Conservation (phyloP, 1,140 invertebrate genomes). For the Drosophila tropicalis region DNA sequence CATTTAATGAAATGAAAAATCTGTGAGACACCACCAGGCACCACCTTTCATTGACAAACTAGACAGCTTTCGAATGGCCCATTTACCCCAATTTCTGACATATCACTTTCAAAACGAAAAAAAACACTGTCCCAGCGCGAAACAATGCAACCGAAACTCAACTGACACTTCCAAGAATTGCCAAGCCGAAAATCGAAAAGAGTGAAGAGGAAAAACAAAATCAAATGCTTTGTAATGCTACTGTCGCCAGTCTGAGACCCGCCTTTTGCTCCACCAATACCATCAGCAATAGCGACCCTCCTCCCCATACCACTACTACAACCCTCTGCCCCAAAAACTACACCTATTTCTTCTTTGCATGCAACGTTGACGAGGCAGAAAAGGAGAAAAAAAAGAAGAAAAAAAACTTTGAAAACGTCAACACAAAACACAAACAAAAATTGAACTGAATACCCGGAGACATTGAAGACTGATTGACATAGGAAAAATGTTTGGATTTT, state of each 20-base stretch:
- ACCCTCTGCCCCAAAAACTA: constrained; percentile 8
- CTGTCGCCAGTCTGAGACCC: constrained; percentile 56
- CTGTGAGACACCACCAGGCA: not conserved
- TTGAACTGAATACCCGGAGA: constrained; percentile 24
- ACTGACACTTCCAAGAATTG: constrained; percentile 68
- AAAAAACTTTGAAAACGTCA: constrained; percentile 59
- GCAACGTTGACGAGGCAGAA: constrained; percentile 66
- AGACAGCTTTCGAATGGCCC: constrained; percentile 31
- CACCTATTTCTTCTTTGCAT: constrained; percentile 60
- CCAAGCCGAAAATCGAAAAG: constrained; percentile 23
- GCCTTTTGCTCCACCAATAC: too few species aligned
- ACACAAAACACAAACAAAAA: constrained; percentile 43
- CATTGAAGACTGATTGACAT: constrained; percentile 66
- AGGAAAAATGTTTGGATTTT: constrained; percentile 46
- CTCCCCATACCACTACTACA: not conserved
- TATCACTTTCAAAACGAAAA: constrained; percentile 13
- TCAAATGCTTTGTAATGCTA: constrained; percentile 71
- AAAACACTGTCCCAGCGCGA: constrained; percentile 25
- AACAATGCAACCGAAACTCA: constrained; percentile 46
- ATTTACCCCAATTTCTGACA: constrained; percentile 48
- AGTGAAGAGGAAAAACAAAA: constrained; percentile 35
- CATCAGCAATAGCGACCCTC: too few species aligned
- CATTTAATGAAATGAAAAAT: constrained; percentile 5
- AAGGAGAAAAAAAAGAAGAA: not conserved
- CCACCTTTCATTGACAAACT: constrained; percentile 35